Percentiles rank a stretch among this genome's conserved stretches.
phyloP scores from a whole-genome alignment of 2,888 invertebrate genomes.

The Chymomyza amoena region DNA sequence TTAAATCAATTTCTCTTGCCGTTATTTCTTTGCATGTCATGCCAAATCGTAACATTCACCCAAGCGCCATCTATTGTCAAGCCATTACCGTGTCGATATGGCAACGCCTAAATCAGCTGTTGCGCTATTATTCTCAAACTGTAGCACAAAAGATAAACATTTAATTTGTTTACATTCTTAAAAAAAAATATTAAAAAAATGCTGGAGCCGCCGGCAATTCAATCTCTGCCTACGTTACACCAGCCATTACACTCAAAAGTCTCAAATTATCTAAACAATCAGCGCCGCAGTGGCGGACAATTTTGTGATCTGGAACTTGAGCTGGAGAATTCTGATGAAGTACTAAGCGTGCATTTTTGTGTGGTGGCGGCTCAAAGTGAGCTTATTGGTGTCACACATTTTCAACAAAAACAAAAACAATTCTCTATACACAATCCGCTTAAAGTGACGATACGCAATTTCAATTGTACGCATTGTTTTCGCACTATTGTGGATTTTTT shows the following conservation, averaged over 20 bases:
- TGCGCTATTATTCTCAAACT: constrained; percentile 15
- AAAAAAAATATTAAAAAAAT: constrained; percentile 14
- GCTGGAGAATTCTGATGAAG: constrained; percentile 56
- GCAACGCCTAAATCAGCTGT: background rate
- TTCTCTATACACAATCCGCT: constrained; percentile 78
- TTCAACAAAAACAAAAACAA: constrained; percentile 71
- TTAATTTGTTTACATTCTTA: constrained; percentile 10
- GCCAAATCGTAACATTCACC: background rate
- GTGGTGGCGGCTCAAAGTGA: constrained; percentile 77
- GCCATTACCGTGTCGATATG: background rate
- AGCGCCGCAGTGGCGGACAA: constrained; percentile 72
- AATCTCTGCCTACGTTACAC: constrained; percentile 58
- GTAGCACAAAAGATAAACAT: background rate
- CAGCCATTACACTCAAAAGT: constrained; percentile 76
- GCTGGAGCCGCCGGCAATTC: constrained; percentile 38
- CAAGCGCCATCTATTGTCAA: background rate
- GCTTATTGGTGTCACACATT: constrained; percentile 66
- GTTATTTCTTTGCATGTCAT: background rate
- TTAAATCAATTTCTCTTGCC: background rate
- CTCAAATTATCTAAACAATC: constrained; percentile 75
- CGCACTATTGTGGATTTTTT: constrained; percentile 76
- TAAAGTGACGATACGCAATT: constrained; percentile 74
- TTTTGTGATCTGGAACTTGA: constrained; percentile 74
- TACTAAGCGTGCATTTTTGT: constrained; percentile 73
- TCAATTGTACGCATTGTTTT: constrained; percentile 71